Conservation (phyloP, 53 echinoderm and acorn worm genomes). For the Glandiceps talaboti region DNA sequence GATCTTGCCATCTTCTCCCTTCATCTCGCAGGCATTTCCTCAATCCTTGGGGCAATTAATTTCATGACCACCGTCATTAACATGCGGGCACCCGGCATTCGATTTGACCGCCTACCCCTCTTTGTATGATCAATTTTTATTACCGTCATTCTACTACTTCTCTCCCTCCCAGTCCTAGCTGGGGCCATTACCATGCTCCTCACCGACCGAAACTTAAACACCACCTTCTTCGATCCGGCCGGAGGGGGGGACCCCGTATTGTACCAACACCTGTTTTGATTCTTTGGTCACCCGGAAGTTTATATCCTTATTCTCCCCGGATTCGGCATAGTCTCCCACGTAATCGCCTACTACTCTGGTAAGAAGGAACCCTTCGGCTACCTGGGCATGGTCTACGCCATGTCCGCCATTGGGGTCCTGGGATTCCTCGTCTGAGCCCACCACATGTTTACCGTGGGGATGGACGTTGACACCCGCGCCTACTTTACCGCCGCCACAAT, state of each 20-base stretch:
- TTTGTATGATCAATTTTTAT: slow-evolving; percentile 51
- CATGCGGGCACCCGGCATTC: slow-evolving; percentile 60
- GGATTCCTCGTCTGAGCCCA: slow-evolving; percentile 74
- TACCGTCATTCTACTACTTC: slow-evolving; percentile 23
- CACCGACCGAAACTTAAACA: slow-evolving; percentile 59
- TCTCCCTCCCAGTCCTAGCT: slow-evolving; percentile 49
- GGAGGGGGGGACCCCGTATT: slow-evolving; percentile 65
- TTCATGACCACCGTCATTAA: slow-evolving; percentile 64
- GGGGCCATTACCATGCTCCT: slow-evolving; percentile 63
- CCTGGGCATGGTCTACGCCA: slow-evolving; percentile 62
- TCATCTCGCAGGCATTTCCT: slow-evolving; percentile 56
- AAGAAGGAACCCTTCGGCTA: slow-evolving; percentile 70
- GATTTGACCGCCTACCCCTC: slow-evolving; percentile 44
- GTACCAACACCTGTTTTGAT: slow-evolving; percentile 65
- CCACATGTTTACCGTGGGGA: slow-evolving; percentile 74
- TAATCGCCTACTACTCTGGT: slow-evolving; percentile 47
- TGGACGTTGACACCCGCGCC: slow-evolving; percentile 66
- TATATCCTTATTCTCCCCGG: slow-evolving; percentile 62
- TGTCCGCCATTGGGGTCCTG: slow-evolving; percentile 44
- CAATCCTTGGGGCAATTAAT: slow-evolving; percentile 53
- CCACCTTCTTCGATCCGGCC: slow-evolving; percentile 61
- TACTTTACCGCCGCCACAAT: slow-evolving; percentile 68
- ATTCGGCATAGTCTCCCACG: slow-evolving; percentile 65
- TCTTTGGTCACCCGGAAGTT: slow-evolving; percentile 71
- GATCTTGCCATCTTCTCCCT: slow-evolving; percentile 63